Percentiles rank a stretch among this genome's conserved stretches.
Conservation (phyloP, 2,888 invertebrate genomes). For the Epinotia ramella region DNA sequence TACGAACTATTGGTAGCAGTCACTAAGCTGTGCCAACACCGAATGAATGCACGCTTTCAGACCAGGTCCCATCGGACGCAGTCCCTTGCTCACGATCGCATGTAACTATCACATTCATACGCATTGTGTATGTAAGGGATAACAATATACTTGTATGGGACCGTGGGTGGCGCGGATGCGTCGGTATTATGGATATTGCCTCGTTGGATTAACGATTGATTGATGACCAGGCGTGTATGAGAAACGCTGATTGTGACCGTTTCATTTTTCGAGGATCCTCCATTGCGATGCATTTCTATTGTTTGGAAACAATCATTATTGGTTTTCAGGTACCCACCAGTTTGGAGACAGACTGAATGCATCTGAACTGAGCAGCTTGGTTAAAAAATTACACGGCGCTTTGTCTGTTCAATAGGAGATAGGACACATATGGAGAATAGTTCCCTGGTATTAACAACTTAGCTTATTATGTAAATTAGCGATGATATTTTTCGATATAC, state of each 20-base stretch:
- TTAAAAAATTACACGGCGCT: no score
- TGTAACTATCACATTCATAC: slow-evolving; percentile 38
- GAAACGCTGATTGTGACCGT: slow-evolving; percentile 62
- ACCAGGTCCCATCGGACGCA: slow-evolving; percentile 15
- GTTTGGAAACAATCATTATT: slow-evolving; percentile 20
- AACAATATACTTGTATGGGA: slow-evolving; percentile 25
- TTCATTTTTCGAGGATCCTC: slow-evolving; percentile 38
- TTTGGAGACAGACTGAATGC: background rate
- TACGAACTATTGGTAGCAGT: slow-evolving; percentile 9
- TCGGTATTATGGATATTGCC: slow-evolving; percentile 70
- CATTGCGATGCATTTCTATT: slow-evolving; percentile 9
- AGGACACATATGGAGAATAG: no score
- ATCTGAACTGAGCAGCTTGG: no score
- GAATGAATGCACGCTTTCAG: slow-evolving; percentile 41
- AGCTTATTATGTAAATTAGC: no score
- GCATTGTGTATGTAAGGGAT: slow-evolving; percentile 26
- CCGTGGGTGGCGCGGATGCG: slow-evolving; percentile 49
- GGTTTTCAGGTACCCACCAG: slow-evolving; percentile 2
- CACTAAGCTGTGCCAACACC: slow-evolving; percentile 33
- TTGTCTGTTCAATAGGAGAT: no score
- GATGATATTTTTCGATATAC: no score
- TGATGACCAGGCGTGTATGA: slow-evolving; percentile 66
- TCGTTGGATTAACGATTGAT: slow-evolving; percentile 78
- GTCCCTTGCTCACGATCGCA: slow-evolving; percentile 13
- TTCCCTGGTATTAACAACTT: no score